These are phyloP conservation scores for Amia ocellicauda DNA, from an alignment of 2,113 vertebrate genomes.

Conservation along the genomic window DNA sequence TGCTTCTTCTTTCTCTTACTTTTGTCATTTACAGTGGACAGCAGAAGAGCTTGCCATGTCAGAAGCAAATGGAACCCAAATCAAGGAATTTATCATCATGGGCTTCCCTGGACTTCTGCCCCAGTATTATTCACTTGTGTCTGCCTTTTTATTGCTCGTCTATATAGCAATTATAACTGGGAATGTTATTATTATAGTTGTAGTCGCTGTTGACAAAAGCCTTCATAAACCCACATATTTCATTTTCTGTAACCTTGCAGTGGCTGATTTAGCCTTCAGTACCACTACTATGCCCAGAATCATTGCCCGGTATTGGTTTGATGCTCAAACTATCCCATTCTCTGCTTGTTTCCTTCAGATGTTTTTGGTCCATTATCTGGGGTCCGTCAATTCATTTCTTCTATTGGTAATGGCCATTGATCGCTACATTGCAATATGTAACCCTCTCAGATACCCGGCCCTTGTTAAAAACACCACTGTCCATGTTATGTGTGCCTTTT, in stretches of 20 bases:
- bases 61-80: too few species aligned
- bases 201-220: constrained; percentile 35
- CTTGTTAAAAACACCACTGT: constrained; percentile 36
- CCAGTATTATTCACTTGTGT: constrained; percentile 30
- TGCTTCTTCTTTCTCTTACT: too few species aligned
- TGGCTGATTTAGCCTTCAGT: constrained; percentile 42
- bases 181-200: constrained; percentile 35
- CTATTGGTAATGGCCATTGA: constrained; percentile 45
- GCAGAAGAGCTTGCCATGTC: too few species aligned
- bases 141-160: constrained; percentile 31
- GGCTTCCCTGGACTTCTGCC: constrained; percentile 39
- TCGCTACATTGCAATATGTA: constrained; percentile 40
- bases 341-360: constrained; percentile 39
- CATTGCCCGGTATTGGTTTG: constrained; percentile 43
- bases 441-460: constrained; percentile 40
- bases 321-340: constrained; percentile 35
- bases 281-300: constrained; percentile 45
- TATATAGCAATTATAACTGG: constrained; percentile 36
- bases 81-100: constrained; percentile 41
- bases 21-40: too few species aligned
- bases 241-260: constrained; percentile 44
- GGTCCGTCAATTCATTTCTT: constrained; percentile 44
- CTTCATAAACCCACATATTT: constrained; percentile 52
- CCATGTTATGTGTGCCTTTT: constrained; percentile 22
- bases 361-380: constrained; percentile 44